Conservation (phyloP, 2,113 vertebrate species). For the Rhabdornis inornatus region DNA sequence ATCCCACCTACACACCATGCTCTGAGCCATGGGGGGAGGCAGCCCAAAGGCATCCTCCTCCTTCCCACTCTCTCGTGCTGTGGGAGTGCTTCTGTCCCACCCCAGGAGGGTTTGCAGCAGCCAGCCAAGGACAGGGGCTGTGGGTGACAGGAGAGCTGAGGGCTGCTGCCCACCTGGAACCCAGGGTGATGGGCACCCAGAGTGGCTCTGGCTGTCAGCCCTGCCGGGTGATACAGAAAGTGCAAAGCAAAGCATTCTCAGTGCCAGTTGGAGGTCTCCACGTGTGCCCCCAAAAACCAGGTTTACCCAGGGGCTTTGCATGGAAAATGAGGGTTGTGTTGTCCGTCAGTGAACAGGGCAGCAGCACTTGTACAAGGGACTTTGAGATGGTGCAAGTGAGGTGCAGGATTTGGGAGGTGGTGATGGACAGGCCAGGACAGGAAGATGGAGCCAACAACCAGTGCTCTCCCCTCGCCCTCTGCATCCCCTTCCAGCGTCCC, state of each 20-base stretch:
- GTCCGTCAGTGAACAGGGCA: fast-evolving
- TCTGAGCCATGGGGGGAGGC: fast-evolving
- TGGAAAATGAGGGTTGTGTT: not conserved
- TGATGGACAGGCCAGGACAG: not conserved
- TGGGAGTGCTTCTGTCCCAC: not conserved
- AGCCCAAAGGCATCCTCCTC: not conserved
- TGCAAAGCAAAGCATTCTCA: not conserved
- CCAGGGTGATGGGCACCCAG: not conserved
- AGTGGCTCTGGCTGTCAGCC: not conserved
- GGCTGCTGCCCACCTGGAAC: not conserved
- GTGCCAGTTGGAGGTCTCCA: not conserved
- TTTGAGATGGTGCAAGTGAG: not conserved
- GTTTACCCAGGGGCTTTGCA: not conserved
- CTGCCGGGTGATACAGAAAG: not conserved
- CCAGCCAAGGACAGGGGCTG: not conserved
- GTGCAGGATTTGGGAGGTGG: not conserved
- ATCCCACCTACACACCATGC: not conserved
- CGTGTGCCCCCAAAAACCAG: not conserved
- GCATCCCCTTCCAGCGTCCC: not conserved
- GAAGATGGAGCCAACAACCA: conserved; percentile 1
- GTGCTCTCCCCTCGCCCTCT: not conserved
- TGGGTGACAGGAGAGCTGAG: not conserved
- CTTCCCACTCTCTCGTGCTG: not conserved
- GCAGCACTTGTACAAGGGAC: not conserved
- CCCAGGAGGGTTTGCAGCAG: not conserved